A percentile compares a stretch with the other conserved stretches of the same genome.
Evolutionary conservation across 2,888 invertebrate genomes (phyloP).

Genomic region (Pseudococcus longispinus): DNA sequence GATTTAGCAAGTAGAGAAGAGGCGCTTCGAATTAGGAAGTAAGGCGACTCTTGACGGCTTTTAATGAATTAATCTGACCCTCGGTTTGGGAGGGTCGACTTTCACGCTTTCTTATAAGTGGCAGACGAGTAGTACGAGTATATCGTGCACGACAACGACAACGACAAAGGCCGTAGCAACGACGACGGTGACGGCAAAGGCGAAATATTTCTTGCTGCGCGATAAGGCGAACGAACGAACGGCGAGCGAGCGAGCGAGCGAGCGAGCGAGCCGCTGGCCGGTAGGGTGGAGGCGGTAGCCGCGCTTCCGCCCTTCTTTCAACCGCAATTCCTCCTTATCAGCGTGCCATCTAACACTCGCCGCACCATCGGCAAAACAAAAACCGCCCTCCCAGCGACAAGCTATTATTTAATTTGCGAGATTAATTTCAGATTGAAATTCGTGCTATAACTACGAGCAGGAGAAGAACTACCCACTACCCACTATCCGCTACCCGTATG

Average conservation of each 20-base stretch:
- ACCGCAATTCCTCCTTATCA: constrained; percentile 14
- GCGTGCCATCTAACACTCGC: constrained; percentile 19
- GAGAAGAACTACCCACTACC: too few relatives aligned
- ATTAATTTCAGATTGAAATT: constrained; percentile 61
- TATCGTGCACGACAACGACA: background rate
- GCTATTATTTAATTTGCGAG: constrained; percentile 53
- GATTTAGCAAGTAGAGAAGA: constrained; percentile 28
- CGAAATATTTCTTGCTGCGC: constrained; percentile 38
- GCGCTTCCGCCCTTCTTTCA: background rate
- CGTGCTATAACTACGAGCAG: constrained; percentile 15
- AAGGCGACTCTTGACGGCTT: constrained; percentile 49
- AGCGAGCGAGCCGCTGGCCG: background rate
- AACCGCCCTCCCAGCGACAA: constrained; percentile 38
- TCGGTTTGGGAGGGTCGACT: constrained; percentile 51
- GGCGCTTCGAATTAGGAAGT: constrained; percentile 42
- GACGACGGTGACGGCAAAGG: background rate
- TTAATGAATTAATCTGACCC: constrained; percentile 57
- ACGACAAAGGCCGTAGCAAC: too few relatives aligned
- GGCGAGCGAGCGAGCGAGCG: background rate
- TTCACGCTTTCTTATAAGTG: constrained; percentile 37
- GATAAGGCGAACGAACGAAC: background rate
- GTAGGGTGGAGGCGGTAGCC: background rate
- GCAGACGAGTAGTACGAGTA: background rate
- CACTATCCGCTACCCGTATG: too few relatives aligned
- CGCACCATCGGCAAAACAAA: background rate